Evolutionary conservation across 2,888 invertebrate genomes (phyloP), one percentile per base, ranked within the genome.

Genomic region (Actias luna): DNA sequence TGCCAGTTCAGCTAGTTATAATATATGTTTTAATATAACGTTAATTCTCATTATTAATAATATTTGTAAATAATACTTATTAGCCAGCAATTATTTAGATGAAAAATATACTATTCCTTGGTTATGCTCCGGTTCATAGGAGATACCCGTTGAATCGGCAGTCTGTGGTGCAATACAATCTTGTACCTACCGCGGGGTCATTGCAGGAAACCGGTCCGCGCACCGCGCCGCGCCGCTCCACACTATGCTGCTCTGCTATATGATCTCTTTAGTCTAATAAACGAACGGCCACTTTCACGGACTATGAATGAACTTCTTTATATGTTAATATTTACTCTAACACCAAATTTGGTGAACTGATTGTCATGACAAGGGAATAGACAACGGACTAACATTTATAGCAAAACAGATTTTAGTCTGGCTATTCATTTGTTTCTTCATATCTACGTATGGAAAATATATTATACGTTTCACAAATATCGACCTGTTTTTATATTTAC

Each of bases 141-240:
- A 50, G 39, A 42, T 52, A 39, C 42, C 60, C 60, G 64, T 68
- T 69, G 72, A 73, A 68, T 74, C 69, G 63, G 60, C 64, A 60
- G 52, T 59, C 58, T 59, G 69, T 76, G 74, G 75, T 76, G 76
- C 75, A 73, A 76, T 68, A 72, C 70, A 60, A 67, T 66, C 67
- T 52, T 67, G 71, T 66, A 69, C 65, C 63, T 66, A 69, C 65
- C 63, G 66, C 64, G 72, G 71, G 76, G 76, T 76, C 73, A 72
- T 64, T 74, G 70, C 68, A 69, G 69, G 63, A 69, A 75, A 76
- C 76, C 76, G 76, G 76, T 74, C 66, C 35, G 59, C 58, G 65
- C 63, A 39, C 57, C 29, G 61, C 16, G 14, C 27, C n/a, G 27
- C 39, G 39, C 39, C 39, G 39, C 39, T 7, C 33, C n/a, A 14